Percentiles rank a stretch among this genome's conserved stretches.
These are phyloP conservation scores for Hippoglossus stenolepis DNA, from an alignment of 2,113 vertebrate species.

Conservation along the genomic window DNA sequence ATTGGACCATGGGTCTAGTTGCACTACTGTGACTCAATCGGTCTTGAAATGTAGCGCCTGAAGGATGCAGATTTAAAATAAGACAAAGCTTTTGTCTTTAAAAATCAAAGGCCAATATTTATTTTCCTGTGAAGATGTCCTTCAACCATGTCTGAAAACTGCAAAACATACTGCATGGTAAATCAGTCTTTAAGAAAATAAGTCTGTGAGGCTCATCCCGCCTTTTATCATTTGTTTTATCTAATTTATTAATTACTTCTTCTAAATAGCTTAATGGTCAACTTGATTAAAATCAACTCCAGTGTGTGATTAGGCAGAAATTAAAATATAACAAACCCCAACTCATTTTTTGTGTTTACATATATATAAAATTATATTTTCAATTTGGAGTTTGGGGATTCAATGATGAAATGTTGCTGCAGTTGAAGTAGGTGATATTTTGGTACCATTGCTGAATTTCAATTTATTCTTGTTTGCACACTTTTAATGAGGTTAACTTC, in stretches of 20 bases:
- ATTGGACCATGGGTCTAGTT: no score
- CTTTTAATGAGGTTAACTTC: background rate
- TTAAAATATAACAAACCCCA: background rate
- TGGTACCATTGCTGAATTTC: background rate
- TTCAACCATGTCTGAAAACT: background rate
- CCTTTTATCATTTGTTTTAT: background rate
- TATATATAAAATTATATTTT: no score
- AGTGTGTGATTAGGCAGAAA: no score
- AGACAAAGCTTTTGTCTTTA: no score
- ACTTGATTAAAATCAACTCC: background rate
- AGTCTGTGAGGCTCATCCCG: no score
- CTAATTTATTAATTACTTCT: background rate
- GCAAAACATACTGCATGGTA: no score
- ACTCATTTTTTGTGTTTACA: background rate
- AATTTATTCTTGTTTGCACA: background rate
- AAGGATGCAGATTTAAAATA: no score
- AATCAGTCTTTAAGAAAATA: no score
- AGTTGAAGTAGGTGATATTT: background rate
- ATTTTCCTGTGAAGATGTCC: background rate
- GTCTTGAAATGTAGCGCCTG: no score
- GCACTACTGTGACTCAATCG: no score
- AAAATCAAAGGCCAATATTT: no score
- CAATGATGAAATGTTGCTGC: background rate
- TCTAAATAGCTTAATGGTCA: background rate
- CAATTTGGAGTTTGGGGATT: background rate